phyloP scores from a whole-genome alignment of 2,888 invertebrate species.

The Sarcophaga rosellei region DNA sequence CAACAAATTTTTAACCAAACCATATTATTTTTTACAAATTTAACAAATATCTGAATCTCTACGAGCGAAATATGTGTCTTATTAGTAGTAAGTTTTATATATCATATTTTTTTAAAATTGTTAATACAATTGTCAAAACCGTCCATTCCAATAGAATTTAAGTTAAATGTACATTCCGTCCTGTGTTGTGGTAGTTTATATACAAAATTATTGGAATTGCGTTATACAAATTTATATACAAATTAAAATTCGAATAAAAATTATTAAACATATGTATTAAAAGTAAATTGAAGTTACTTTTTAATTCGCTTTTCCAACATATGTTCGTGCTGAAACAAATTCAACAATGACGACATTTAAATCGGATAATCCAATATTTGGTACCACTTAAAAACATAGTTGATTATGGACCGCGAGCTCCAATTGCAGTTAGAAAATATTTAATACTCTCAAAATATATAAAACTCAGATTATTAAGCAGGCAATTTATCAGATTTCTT shows the following conservation, averaged over 20 bases:
- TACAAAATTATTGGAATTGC: slow-evolving; percentile 7
- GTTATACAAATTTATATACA: slow-evolving; percentile 9
- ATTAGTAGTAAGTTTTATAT: slow-evolving; percentile 39
- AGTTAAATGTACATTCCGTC: slow-evolving; percentile 51
- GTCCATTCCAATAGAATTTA: slow-evolving; percentile 31
- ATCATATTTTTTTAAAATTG: background rate
- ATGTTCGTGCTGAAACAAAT: no score
- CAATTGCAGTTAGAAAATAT: no score
- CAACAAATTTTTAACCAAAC: slow-evolving; percentile 17
- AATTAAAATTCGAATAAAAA: background rate
- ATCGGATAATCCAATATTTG: no score
- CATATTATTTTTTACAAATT: slow-evolving; percentile 13
- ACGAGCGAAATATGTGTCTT: slow-evolving; percentile 45
- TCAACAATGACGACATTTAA: no score
- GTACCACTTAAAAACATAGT: no score
- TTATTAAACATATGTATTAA: no score
- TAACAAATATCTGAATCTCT: slow-evolving; percentile 19
- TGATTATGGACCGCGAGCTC: no score
- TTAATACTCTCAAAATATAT: no score
- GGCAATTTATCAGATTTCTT: no score
- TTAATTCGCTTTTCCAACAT: no score
- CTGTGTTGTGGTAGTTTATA: slow-evolving; percentile 13
- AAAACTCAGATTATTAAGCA: no score
- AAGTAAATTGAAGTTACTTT: no score
- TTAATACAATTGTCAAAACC: slow-evolving; percentile 28